phyloP scores from a whole-genome alignment of 2,888 invertebrate genomes.

The Caenorhabditis drosophilae region DNA sequence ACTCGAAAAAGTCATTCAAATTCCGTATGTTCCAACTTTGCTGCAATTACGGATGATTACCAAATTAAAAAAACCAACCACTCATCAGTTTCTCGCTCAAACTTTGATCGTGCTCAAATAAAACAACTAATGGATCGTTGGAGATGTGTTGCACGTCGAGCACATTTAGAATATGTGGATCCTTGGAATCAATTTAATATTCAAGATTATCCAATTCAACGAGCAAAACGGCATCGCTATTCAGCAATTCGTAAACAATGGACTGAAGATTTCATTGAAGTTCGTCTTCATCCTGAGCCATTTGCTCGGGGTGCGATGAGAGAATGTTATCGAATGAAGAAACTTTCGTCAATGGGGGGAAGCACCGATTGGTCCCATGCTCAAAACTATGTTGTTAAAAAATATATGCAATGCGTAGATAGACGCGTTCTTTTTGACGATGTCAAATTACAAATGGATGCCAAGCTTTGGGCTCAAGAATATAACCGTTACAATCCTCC shows the following conservation, averaged over 20 bases:
- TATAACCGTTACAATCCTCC: constrained; percentile 75
- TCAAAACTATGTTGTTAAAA: constrained; percentile 74
- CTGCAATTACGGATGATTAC: constrained; percentile 2
- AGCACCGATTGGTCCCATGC: constrained; percentile 72
- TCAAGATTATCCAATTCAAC: constrained; percentile 70
- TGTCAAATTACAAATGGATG: constrained; percentile 75
- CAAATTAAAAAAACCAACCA: too few relatives aligned
- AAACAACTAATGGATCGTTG: constrained; percentile 37
- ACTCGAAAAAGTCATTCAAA: too few relatives aligned
- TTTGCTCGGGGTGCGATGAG: constrained; percentile 75
- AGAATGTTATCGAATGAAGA: constrained; percentile 73
- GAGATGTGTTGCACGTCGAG: constrained; percentile 36
- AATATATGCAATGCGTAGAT: constrained; percentile 71
- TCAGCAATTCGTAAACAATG: constrained; percentile 72
- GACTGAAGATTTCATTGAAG: constrained; percentile 72
- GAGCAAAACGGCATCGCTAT: constrained; percentile 72
- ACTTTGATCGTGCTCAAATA: constrained; percentile 15
- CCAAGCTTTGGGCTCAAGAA: constrained; percentile 75
- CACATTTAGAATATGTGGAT: constrained; percentile 68
- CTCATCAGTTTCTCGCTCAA: constrained; percentile 6
- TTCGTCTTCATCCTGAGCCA: constrained; percentile 69
- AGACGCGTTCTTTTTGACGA: constrained; percentile 73
- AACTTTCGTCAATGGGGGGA: constrained; percentile 69
- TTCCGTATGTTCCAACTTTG: constrained; percentile 4
- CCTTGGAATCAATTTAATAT: constrained; percentile 73